These are phyloP conservation scores for Ecliptopera silaceata DNA, from an alignment of 2,888 invertebrate genomes.

Conservation along the genomic window DNA sequence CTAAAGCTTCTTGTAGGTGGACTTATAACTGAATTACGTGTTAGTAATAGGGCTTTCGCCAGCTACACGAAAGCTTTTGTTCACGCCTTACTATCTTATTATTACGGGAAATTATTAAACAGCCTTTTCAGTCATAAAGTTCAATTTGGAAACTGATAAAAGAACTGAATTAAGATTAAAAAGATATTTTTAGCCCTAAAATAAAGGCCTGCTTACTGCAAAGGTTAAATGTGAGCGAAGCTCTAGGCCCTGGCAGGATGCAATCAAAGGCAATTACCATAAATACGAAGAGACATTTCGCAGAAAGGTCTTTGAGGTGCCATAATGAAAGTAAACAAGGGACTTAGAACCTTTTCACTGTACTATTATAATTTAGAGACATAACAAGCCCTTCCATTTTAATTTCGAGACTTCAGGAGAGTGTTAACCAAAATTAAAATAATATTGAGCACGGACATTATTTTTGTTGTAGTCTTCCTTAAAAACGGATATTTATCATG, in stretches of 20 bases:
- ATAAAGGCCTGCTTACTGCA: constrained; percentile 14
- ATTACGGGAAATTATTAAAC: background rate
- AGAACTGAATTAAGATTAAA: background rate
- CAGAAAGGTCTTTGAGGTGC: constrained; percentile 18
- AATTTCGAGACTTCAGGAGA: background rate
- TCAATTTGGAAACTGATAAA: background rate
- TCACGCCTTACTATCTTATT: background rate
- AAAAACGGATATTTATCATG: too few species aligned
- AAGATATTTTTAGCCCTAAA: background rate
- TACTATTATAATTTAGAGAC: background rate
- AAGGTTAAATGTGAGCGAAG: constrained; percentile 36
- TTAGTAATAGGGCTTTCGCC: background rate
- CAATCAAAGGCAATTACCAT: constrained; percentile 38
- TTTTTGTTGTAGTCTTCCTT: background rate
- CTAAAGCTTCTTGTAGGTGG: background rate
- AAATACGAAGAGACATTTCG: constrained; percentile 34
- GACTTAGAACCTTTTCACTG: constrained; percentile 1
- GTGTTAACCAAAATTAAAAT: background rate
- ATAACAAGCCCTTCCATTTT: too few species aligned
- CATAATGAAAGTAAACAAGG: constrained; percentile 13
- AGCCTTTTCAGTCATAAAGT: background rate
- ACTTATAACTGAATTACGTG: background rate
- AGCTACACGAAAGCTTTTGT: too few species aligned
- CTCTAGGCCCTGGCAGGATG: constrained; percentile 12
- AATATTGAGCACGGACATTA: constrained; percentile 2